phyloP scores from a whole-genome alignment of 2,888 invertebrate species.

The Anthoptus insignis region DNA sequence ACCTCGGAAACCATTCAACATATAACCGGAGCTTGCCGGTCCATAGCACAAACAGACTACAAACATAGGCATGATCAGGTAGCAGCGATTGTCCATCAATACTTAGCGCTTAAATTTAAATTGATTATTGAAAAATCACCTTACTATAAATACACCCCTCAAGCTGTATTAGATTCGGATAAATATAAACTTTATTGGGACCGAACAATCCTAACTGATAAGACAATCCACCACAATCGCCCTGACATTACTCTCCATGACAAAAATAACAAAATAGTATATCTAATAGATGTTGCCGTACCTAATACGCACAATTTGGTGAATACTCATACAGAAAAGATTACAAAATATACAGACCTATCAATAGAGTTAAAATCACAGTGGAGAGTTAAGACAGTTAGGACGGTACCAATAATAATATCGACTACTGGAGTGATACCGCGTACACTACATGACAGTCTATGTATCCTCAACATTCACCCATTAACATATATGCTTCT shows the following conservation, averaged over 20 bases:
- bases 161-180: neutral
- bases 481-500: neutral
- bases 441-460: constrained; percentile 1
- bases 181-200: neutral
- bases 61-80: constrained; percentile 31
- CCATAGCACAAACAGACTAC: constrained; percentile 30
- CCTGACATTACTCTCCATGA: constrained; percentile 37
- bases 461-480: neutral
- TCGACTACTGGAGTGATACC: constrained; percentile 26
- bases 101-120: neutral
- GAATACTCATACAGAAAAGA: constrained; percentile 42
- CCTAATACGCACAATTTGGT: constrained; percentile 39
- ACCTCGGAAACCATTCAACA: constrained; percentile 35
- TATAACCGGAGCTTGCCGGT: constrained; percentile 29
- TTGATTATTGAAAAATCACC: neutral
- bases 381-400: constrained; percentile 3
- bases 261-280: constrained; percentile 34
- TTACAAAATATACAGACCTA: constrained; percentile 33
- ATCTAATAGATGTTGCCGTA: constrained; percentile 2
- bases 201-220: neutral
- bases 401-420: constrained; percentile 14
- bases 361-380: constrained; percentile 14
- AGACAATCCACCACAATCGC: neutral
- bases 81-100: constrained; percentile 31
- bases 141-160: neutral